Evolutionary conservation across 2,113 vertebrate species (phyloP), one percentile per base, ranked within the genome.

Genomic region (Andinoacara biseriatus): DNA sequence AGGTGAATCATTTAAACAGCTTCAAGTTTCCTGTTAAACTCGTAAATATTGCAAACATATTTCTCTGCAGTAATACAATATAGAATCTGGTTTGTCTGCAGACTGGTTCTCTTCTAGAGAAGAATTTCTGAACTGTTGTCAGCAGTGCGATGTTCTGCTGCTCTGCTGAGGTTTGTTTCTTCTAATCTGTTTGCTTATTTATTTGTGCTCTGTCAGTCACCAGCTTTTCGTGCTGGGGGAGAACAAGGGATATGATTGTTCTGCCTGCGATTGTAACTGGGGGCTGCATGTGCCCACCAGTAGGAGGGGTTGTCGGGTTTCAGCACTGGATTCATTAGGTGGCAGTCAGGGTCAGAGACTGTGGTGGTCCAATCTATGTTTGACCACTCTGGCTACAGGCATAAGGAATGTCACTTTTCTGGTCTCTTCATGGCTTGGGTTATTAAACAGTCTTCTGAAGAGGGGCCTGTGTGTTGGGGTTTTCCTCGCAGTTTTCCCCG

Each of bases 351-450:
- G 38, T 2, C 10, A 40, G 38, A 40, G 10, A 10, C 38, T 3
- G 9, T 40, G 38, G 29, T 31, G 33, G 59, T 61, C 31, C 31
- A 2, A 10, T 60, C 17, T 8, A 8, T 60, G 40, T 11, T 38
- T 46, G 59, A 61, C 17, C 29, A 33, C 26, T 60, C 26, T 60
- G 58, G 2, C 58, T 15, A 2, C 17, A 61, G 59, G 33, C 9
- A 9, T 20, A 33, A 62, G 60, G 31, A 61, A 62, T 31, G 18
- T 0, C 18, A 0, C 18, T 33, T 35, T 9, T 35, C 59, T 61
- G 31, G 18, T 13, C 33, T 7, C 33, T 7, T 33, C 58, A 31
- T 15, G 18, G 58, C 26, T 18, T 8, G 15, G 17, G 58, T 31
- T 18, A 0, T 31, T 5, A 31, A 59, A 61, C 6, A 33, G 33